phyloP scores from a whole-genome alignment of 2,113 vertebrate genomes.

The Cebidichthys violaceus region DNA sequence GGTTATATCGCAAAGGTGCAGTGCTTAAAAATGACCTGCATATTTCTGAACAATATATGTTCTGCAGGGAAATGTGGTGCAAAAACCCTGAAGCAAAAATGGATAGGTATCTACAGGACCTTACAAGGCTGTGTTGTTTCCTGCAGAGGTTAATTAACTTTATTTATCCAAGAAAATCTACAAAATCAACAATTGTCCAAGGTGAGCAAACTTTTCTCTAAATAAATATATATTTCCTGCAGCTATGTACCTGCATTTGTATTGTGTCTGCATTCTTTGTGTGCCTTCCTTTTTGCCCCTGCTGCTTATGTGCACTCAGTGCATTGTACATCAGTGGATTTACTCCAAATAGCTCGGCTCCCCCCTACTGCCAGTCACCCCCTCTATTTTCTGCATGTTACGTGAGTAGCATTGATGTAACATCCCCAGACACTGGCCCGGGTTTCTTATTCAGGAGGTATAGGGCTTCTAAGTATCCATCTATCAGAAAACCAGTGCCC shows the following conservation, averaged over 20 bases:
- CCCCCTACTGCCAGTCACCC: conserved; percentile 53
- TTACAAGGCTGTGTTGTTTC: neutral
- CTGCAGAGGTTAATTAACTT: conserved; percentile 13
- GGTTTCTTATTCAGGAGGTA: conserved; percentile 75
- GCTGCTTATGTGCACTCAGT: conserved; percentile 56
- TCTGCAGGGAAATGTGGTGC: neutral
- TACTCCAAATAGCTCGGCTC: conserved; percentile 75
- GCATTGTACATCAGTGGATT: conserved; percentile 70
- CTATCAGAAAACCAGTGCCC: conserved; percentile 78
- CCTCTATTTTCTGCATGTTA: conserved; percentile 71
- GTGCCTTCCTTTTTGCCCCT: conserved; percentile 37
- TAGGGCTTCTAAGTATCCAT: conserved; percentile 74
- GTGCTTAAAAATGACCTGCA: conserved; percentile 2
- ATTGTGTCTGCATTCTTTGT: conserved; percentile 36
- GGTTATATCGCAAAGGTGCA: conserved; percentile 6
- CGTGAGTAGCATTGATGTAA: conserved; percentile 77
- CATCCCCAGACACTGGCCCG: conserved; percentile 61
- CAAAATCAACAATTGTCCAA: conserved; percentile 23
- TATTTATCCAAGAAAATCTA: neutral
- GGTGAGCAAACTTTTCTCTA: neutral
- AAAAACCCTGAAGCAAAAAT: neutral
- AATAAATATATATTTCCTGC: conserved; percentile 10
- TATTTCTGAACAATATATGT: conserved; percentile 16
- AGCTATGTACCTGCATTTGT: conserved; percentile 26
- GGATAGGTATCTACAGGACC: neutral